phyloP scores from a whole-genome alignment of 1,140 invertebrate species.

The Brachystomella parvula region DNA sequence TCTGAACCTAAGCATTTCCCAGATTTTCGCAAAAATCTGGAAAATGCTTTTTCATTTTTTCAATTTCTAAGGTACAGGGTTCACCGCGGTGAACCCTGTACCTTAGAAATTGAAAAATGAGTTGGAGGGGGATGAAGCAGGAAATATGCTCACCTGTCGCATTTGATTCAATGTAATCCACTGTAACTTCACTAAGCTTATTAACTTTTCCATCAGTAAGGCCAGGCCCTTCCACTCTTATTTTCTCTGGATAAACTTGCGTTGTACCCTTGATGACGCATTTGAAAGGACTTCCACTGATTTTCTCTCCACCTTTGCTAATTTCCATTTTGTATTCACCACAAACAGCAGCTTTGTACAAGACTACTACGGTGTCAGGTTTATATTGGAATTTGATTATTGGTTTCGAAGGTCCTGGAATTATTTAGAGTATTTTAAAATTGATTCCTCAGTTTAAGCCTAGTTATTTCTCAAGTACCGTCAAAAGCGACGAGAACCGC shows the following conservation, averaged over 20 bases:
- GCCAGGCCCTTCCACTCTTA: background rate
- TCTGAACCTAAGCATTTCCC: too few species aligned
- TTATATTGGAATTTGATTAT: conserved; percentile 14
- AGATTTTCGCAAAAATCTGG: too few species aligned
- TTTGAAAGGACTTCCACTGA: conserved; percentile 17
- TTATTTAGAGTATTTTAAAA: background rate
- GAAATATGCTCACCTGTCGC: background rate
- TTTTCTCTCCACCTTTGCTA: conserved; percentile 6
- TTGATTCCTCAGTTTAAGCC: background rate
- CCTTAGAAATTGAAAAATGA: background rate
- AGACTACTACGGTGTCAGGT: conserved; percentile 5
- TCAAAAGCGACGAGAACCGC: conserved; percentile 12
- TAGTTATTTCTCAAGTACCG: background rate
- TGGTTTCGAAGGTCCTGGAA: conserved; percentile 7
- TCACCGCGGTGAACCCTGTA: background rate
- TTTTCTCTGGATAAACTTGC: conserved; percentile 1
- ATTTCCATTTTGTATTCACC: conserved; percentile 4
- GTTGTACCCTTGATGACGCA: background rate
- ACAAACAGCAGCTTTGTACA: conserved; percentile 1
- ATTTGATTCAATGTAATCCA: conserved; percentile 5
- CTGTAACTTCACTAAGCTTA: background rate
- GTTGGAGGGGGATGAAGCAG: too few species aligned
- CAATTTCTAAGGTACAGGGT: background rate
- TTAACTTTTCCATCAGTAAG: background rate
- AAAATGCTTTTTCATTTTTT: too few species aligned